These are phyloP conservation scores for Micrasema minimum DNA, from an alignment of 1,140 invertebrate genomes.

Conservation along the genomic window DNA sequence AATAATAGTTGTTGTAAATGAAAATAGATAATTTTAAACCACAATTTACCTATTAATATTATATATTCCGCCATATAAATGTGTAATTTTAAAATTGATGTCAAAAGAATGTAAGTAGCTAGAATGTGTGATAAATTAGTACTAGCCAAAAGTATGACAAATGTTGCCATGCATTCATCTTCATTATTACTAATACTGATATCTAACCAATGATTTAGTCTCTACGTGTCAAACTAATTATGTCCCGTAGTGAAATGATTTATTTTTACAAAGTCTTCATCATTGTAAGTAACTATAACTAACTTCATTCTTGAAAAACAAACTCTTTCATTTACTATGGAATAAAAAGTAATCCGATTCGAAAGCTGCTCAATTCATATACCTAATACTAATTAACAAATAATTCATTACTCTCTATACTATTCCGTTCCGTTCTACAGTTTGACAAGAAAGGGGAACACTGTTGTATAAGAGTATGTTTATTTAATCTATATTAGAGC, in stretches of 20 bases:
- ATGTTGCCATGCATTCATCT: conserved; percentile 32
- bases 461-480: no score
- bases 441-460: no score
- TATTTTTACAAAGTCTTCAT: conserved; percentile 6
- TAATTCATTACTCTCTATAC: no score
- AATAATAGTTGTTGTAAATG: conserved; percentile 48
- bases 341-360: conserved; percentile 12
- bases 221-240: conserved; percentile 51
- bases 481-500: neutral
- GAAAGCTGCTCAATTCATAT: conserved; percentile 16
- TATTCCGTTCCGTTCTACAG: no score
- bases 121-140: conserved; percentile 54
- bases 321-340: neutral
- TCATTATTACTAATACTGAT: conserved; percentile 45
- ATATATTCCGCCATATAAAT: conserved; percentile 52
- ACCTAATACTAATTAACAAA: no score
- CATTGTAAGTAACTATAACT: conserved; percentile 2
- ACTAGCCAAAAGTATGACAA: conserved; percentile 48
- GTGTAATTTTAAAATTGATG: conserved; percentile 54
- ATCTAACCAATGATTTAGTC: conserved; percentile 44
- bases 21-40: conserved; percentile 35
- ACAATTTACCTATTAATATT: conserved; percentile 45
- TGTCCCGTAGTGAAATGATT: conserved; percentile 19
- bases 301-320: neutral
- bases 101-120: conserved; percentile 52